Evolutionary conservation across 2,797 vertebrate species (phyloP).

Genomic region (Acipenser transmontanus): DNA sequence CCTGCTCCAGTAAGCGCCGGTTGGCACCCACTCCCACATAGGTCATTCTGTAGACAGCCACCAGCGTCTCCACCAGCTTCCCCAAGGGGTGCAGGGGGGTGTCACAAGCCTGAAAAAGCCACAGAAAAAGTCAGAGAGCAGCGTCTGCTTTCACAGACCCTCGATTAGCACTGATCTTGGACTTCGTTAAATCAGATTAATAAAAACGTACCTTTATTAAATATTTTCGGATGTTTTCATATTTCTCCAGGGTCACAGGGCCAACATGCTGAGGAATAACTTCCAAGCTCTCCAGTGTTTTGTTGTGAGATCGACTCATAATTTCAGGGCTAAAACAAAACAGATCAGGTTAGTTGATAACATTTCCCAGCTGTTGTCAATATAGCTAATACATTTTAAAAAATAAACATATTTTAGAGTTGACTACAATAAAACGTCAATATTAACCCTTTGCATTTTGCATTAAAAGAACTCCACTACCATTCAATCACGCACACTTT

Average conservation of each 20-base stretch:
- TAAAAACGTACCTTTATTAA: constrained; percentile 74
- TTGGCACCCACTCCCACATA: constrained; percentile 78
- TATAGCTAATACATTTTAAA: too few species aligned
- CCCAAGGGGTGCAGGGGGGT: constrained; percentile 73
- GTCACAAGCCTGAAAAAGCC: constrained; percentile 65
- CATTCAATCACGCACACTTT: too few species aligned
- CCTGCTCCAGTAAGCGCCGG: constrained; percentile 65
- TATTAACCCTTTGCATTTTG: too few species aligned
- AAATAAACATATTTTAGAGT: too few species aligned
- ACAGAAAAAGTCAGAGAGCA: background rate
- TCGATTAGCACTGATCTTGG: background rate
- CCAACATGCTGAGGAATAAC: constrained; percentile 81
- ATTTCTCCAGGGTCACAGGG: constrained; percentile 79
- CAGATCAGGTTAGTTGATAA: too few species aligned
- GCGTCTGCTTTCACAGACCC: background rate
- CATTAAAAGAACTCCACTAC: too few species aligned
- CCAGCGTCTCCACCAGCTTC: constrained; percentile 70
- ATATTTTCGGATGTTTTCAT: constrained; percentile 77
- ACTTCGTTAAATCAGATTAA: constrained; percentile 3
- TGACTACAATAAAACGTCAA: too few species aligned
- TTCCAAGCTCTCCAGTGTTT: constrained; percentile 86
- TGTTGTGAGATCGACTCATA: constrained; percentile 77
- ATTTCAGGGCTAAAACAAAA: too few species aligned
- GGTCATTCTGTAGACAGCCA: constrained; percentile 77
- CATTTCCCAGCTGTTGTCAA: too few species aligned